Evolutionary conservation across 2,888 invertebrate species (phyloP), one percentile per base, ranked within the genome.

Genomic region (Cistogaster globosa): DNA sequence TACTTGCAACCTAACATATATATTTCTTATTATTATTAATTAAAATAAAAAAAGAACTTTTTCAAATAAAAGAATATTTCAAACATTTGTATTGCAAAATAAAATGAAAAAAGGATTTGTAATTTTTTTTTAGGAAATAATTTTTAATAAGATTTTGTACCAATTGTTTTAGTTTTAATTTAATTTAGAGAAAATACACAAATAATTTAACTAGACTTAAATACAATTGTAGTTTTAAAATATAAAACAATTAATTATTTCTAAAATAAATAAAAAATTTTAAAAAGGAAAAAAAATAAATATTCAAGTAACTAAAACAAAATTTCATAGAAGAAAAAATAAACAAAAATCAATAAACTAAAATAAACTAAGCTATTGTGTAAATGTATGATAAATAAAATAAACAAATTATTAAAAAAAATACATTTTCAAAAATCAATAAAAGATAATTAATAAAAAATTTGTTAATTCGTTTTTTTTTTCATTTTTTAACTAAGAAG

Each of bases 1-100:
- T 63, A 85, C 65, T 78, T 85, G 85, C 85, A 85, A 85, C 85
- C 67, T 79, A 85, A 82, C 85, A 85, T 85, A 85, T 79, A 57
- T 51, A 68, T 72, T 71, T 69, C 74, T 67, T 68, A 74, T 38
- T 48, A 74, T 38, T 48, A 65, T 62, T 60, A 71, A 51, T n/a
- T 38, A 69, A 63, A 60, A 57, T 22, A 60, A 68, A 57, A 20
- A 36, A 18, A 77, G 53, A 8, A 42, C 22, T 60, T 68, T 65
- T 48, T 65, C n/a, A 74, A 74, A 55, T 68, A 38, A 45, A 60
- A 76, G 55, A 12, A 51, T 62, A 11, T 72, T 60, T 60, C 22
- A 75, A 57, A 65, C 18, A 71, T 71, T 58, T 75, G 45, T 81
- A 55, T 69, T 63, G 51, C 51, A 82, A 82, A 77, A 76, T 20